Evolutionary conservation across 2,113 vertebrate genomes (phyloP), one percentile per base, ranked within the genome.

Genomic region (Thunnus maccoyii): DNA sequence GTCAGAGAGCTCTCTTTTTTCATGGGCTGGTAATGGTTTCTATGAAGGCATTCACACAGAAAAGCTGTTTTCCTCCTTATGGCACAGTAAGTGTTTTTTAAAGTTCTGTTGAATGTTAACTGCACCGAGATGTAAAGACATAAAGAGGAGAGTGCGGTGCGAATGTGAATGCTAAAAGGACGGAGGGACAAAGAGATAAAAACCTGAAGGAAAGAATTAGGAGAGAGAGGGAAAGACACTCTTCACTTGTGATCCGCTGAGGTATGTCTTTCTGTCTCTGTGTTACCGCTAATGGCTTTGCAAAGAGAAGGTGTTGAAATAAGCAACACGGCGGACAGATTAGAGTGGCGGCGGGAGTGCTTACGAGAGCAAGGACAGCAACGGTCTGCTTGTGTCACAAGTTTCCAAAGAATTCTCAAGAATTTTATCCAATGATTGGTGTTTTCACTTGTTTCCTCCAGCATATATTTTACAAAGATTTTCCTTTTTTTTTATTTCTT

Each of bases 61-160:
- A 78, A 76, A 67, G 58, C 72, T 76, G 56, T 68, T 82, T 63
- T 50, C 30, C 36, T 63, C 51, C 46, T 36, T 25, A 65, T 32
- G 57, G 13, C 11, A 3, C 52, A 18, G 18, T 65, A 47, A 77
- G 62, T 71, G 69, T 78, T 75, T 22, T 22, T 22, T 27, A 46
- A 82, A 70, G 72, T 85, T 89, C 25, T 12, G 16, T 52, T 61
- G 22, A 22, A 58, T 67, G 64, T 46, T 72, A 76, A 72, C 77
- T 17, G 12, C 2, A 22, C 18, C 7, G 62, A 82, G 74, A 13
- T 76, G 44, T 58, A 67, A 76, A 57, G 63, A 69, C 65, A 51
- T 54, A 46, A 77, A 77, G 68, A 61, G 54, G 27, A 25, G 68
- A 77, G 56, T 22, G 22, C 22, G 22, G 22, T 22, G 22, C 1